phyloP scores from a whole-genome alignment of 1,140 invertebrate genomes.

The Habropoda laboriosa region DNA sequence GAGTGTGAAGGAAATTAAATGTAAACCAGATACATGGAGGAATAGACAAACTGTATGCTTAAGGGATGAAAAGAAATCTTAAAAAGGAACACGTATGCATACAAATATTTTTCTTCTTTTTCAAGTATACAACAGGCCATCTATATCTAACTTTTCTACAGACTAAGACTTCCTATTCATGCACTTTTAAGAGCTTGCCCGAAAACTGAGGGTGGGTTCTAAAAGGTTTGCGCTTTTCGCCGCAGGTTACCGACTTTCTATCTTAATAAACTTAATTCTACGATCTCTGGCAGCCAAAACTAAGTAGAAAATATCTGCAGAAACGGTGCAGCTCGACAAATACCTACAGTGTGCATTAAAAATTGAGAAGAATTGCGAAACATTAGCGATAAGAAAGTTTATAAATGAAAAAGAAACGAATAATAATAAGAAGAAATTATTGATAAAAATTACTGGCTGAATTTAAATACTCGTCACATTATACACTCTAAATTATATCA shows the following conservation, averaged over 20 bases:
- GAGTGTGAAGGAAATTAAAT: not conserved
- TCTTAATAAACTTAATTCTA: constrained; percentile 8
- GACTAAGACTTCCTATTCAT: constrained; percentile 23
- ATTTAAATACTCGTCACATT: too few relatives aligned
- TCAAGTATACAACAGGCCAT: constrained; percentile 2
- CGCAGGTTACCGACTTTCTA: not conserved
- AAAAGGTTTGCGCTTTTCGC: constrained; percentile 12
- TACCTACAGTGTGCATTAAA: not conserved
- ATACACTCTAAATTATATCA: too few relatives aligned
- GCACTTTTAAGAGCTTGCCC: constrained; percentile 3
- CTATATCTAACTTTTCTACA: constrained; percentile 9
- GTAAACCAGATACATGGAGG: not conserved
- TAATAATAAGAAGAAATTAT: not conserved
- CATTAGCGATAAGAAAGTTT: not conserved
- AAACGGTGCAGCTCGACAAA: not conserved
- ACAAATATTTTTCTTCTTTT: constrained; percentile 12
- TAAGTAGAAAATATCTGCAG: not conserved
- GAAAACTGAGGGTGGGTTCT: constrained; percentile 15
- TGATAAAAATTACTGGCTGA: too few relatives aligned
- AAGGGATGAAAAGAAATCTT: not conserved
- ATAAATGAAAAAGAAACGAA: not conserved
- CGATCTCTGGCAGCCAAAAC: not conserved
- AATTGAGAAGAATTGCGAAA: too few relatives aligned
- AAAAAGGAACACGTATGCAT: not conserved
- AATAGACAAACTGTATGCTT: not conserved